phyloP scores from a whole-genome alignment of 2,113 vertebrate genomes.

The Chaetorhynchus papuensis region DNA sequence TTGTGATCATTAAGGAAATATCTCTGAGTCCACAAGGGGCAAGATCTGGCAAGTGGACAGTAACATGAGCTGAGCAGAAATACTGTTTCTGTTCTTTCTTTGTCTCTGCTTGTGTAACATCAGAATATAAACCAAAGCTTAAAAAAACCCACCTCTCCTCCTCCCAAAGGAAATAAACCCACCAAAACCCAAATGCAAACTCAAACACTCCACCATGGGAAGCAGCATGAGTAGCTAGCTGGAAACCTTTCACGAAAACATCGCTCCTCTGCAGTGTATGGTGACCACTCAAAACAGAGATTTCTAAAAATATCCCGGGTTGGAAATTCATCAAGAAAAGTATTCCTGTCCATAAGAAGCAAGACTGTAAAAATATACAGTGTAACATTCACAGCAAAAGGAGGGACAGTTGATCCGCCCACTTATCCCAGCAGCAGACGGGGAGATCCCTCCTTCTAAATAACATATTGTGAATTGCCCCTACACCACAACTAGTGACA shows the following conservation, averaged over 20 bases:
- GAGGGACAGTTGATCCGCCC: neutral
- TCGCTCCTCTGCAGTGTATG: neutral
- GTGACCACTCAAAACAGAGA: neutral
- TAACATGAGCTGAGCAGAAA: neutral
- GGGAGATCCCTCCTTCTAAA: neutral
- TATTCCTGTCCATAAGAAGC: neutral
- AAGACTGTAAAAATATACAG: neutral
- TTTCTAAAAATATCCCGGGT: neutral
- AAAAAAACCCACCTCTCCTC: neutral
- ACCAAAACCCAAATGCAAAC: neutral
- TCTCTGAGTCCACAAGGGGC: neutral
- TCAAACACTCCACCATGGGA: neutral
- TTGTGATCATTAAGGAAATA: neutral
- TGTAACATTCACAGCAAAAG: neutral
- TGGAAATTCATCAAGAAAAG: neutral
- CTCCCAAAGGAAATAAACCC: neutral
- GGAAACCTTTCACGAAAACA: neutral
- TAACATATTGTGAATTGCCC: neutral
- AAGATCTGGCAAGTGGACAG: neutral
- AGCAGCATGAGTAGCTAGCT: neutral
- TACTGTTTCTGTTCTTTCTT: neutral
- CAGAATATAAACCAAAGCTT: neutral
- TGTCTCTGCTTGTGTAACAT: neutral
- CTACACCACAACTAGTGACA: neutral
- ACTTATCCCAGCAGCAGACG: neutral